phyloP scores from a whole-genome alignment of 1,140 invertebrate genomes.

The Chrysomallon squamiferum region DNA sequence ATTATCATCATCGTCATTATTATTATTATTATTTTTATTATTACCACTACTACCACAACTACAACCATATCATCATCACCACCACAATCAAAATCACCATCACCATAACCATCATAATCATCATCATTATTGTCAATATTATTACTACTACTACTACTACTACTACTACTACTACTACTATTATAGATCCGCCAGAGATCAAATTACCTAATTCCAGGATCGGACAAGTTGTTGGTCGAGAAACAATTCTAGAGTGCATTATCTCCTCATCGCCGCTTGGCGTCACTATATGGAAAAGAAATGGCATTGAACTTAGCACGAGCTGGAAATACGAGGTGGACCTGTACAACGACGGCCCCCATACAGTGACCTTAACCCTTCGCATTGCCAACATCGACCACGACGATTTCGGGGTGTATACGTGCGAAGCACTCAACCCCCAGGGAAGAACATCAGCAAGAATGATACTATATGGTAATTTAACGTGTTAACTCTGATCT shows the following conservation, averaged over 20 bases:
- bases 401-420: slow-evolving; percentile 85
- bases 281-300: slow-evolving; percentile 82
- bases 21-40: no score
- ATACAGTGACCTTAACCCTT: slow-evolving; percentile 84
- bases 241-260: slow-evolving; percentile 78
- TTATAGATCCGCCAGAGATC: slow-evolving; percentile 64
- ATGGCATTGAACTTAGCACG: slow-evolving; percentile 66
- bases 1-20: no score
- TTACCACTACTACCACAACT: no score
- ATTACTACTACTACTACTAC: no score
- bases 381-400: slow-evolving; percentile 79
- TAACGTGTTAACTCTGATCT: no score
- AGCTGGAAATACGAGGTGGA: slow-evolving; percentile 76
- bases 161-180: slow-evolving; percentile 53
- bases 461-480: slow-evolving; percentile 83
- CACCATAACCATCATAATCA: no score
- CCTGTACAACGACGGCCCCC: slow-evolving; percentile 75
- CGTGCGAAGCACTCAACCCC: slow-evolving; percentile 89
- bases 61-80: no score
- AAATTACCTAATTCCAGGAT: slow-evolving; percentile 39
- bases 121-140: no score
- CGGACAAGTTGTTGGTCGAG: slow-evolving; percentile 42
- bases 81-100: no score
- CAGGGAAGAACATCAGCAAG: slow-evolving; percentile 84
- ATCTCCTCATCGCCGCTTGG: slow-evolving; percentile 88